Evolutionary conservation across 2,113 vertebrate genomes (phyloP), one percentile per base, ranked within the genome.

Genomic region (Psephotus haematonotus): DNA sequence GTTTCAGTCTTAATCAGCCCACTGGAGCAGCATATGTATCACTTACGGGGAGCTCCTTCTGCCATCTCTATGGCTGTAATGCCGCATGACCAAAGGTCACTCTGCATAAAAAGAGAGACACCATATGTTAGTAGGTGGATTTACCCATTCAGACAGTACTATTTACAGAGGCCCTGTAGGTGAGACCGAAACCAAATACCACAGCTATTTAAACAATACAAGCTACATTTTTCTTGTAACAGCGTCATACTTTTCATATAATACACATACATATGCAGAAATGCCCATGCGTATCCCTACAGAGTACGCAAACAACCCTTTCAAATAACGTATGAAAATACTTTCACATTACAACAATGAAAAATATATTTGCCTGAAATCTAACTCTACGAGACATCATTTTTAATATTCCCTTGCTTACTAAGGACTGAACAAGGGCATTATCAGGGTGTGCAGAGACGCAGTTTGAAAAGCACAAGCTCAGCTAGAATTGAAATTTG

Each of bases 1-100:
- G 9, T 90, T 96, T 93, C 83, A 90, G 85, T 53, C 47, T 49
- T 69, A 83, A 90, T 9, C 24, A 92, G 74, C 75, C 78, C 60
- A 41, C 37, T 74, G 84, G 85, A 91, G 96, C 75, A 96, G 55
- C 47, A 68, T 37, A 92, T 4, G 24, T 62, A 63, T 70, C 88
- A 99, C 99, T 99, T 98, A 99, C 99, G 99, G 13, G 99, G 99
- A 86, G 99, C 99, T 78, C 99, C 99, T 97, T 99, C 99, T 81
- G 99, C 99, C 99, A 99, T 99, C 95, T 99, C 99, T 75, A 99
- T 99, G 86, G 99, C 99, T 3, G 99, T 99, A 96, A 99, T 99
- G 85, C 99, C 99, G 57, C 99, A 99, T 9, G 99, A 99, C 99
- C 99, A 99, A 94, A 99, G 98, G 97, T 99, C 99, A 94, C 99